Conservation (phyloP, 2,888 invertebrate genomes). For the Melanargia galathea region DNA sequence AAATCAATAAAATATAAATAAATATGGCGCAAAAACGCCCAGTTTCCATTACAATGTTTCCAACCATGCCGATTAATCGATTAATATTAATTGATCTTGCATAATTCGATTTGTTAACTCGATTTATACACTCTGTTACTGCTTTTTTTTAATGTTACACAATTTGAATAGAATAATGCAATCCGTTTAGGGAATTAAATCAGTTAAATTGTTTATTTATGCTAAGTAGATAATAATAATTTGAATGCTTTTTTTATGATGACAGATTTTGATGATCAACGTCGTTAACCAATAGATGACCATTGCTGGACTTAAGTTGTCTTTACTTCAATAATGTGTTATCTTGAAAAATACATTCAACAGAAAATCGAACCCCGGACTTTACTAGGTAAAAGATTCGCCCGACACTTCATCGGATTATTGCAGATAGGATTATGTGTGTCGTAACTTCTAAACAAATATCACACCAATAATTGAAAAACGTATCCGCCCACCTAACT, state of each 20-base stretch:
- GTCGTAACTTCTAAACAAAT: background rate
- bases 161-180: conserved; percentile 17
- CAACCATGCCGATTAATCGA: conserved; percentile 7
- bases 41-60: background rate
- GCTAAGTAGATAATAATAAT: background rate
- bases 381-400: no score
- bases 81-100: conserved; percentile 18
- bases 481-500: background rate
- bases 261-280: background rate
- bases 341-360: no score
- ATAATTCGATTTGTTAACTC: conserved; percentile 12
- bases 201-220: background rate
- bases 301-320: no score
- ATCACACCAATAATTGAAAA: conserved; percentile 21
- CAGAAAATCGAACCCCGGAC: no score
- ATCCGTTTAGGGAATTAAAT: background rate
- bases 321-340: no score
- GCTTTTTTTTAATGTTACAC: background rate
- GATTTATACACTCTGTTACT: conserved; percentile 2
- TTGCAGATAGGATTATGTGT: no score
- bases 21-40: conserved; percentile 9
- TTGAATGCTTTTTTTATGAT: background rate
- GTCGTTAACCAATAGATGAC: no score
- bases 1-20: conserved; percentile 1
- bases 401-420: no score